phyloP scores from a whole-genome alignment of 2,797 vertebrate genomes.

The Gallinago nigripennis region DNA sequence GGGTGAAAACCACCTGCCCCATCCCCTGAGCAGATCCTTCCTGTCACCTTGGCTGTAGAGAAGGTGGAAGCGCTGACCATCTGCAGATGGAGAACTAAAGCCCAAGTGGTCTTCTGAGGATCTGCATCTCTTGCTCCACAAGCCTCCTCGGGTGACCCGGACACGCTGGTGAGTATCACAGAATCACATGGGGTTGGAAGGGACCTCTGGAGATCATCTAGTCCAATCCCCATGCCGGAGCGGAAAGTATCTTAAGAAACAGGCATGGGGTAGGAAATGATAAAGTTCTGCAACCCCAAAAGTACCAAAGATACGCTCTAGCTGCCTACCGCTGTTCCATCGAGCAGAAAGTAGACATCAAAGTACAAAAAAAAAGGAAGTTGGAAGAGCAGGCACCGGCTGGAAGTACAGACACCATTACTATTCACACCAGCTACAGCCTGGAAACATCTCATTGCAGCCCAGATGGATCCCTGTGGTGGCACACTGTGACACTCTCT shows the following conservation, averaged over 20 bases:
- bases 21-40: neutral
- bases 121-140: neutral
- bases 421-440: neutral
- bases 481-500: neutral
- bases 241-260: neutral
- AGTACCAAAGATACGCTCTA: neutral
- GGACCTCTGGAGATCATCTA: too few relatives aligned
- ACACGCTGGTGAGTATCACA: rapidly evolving
- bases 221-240: too few relatives aligned
- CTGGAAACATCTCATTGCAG: neutral
- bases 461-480: neutral
- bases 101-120: neutral
- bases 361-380: neutral
- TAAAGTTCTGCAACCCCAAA: neutral
- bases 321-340: neutral
- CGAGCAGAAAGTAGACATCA: neutral
- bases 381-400: neutral
- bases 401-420: neutral
- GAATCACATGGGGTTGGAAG: too few relatives aligned
- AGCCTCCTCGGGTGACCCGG: neutral
- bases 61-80: neutral
- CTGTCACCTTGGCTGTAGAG: neutral
- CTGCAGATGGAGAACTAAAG: neutral
- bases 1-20: neutral
- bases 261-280: neutral